Conservation (phyloP, 2,888 invertebrate genomes). For the Campoplex capitator region DNA sequence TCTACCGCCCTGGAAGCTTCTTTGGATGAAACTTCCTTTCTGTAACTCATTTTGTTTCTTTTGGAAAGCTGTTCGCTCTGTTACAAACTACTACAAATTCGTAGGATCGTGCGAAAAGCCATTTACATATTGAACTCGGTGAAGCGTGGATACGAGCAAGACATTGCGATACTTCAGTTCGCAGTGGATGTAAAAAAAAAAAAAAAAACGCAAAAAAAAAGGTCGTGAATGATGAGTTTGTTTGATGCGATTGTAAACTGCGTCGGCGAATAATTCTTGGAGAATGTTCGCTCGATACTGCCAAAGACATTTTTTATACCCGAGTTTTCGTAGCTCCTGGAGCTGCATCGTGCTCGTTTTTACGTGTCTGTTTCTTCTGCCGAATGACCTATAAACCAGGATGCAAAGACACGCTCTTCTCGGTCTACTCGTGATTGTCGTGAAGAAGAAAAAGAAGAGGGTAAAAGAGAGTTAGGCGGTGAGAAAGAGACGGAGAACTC, state of each 20-base stretch:
- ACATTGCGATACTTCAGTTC: slow-evolving; percentile 8
- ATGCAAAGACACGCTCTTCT: slow-evolving; percentile 64
- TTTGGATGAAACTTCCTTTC: not conserved
- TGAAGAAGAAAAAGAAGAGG: slow-evolving; percentile 34
- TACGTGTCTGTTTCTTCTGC: slow-evolving; percentile 63
- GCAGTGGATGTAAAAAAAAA: slow-evolving; percentile 6
- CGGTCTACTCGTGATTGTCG: slow-evolving; percentile 54
- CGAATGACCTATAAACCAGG: slow-evolving; percentile 76
- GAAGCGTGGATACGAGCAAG: not conserved
- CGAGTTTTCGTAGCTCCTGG: slow-evolving; percentile 40
- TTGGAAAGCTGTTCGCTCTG: not conserved
- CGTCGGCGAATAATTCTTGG: slow-evolving; percentile 31
- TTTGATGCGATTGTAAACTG: slow-evolving; percentile 23
- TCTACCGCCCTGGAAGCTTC: not conserved
- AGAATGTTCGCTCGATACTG: slow-evolving; percentile 5
- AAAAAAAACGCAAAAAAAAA: too few species aligned
- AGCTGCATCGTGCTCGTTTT: slow-evolving; percentile 16
- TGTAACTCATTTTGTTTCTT: not conserved
- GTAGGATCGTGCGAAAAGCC: not conserved
- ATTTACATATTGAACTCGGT: not conserved
- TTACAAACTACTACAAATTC: not conserved
- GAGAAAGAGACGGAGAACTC: slow-evolving; percentile 1
- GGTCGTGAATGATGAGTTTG: slow-evolving; percentile 12
- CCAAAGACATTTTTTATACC: slow-evolving; percentile 43
- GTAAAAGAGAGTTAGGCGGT: slow-evolving; percentile 3